Percentiles rank a stretch among this genome's conserved stretches.
phyloP scores from a whole-genome alignment of 2,113 vertebrate genomes.

The Ellobius talpinus region DNA sequence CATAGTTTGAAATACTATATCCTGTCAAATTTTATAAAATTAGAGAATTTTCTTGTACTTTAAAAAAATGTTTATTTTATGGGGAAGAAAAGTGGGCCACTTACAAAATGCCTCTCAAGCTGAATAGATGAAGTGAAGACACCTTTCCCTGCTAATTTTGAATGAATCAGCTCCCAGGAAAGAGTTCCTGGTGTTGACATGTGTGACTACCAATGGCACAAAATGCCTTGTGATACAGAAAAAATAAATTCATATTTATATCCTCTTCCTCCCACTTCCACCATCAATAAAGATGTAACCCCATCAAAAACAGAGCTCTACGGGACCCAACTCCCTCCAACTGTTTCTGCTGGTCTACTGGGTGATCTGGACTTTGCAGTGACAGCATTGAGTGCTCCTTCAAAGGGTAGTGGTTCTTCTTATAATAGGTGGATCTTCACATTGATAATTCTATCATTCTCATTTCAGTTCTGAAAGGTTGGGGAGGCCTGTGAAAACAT shows the following conservation, averaged over 20 bases:
- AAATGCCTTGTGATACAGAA: neutral
- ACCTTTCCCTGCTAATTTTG: neutral
- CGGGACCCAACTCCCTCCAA: neutral
- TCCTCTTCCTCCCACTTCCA: neutral
- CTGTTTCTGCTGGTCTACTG: neutral
- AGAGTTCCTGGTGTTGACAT: neutral
- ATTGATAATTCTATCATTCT: neutral
- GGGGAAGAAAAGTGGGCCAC: neutral
- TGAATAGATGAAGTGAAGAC: neutral
- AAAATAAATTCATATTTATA: neutral
- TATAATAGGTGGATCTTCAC: too few species aligned
- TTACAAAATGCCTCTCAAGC: neutral
- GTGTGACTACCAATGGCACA: neutral
- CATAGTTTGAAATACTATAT: neutral
- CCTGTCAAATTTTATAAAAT: neutral
- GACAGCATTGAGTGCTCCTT: neutral
- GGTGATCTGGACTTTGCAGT: neutral
- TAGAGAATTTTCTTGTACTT: neutral
- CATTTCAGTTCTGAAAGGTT: neutral
- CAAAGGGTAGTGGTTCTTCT: neutral
- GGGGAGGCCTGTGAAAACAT: too few species aligned
- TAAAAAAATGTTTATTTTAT: neutral
- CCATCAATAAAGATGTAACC: too few species aligned
- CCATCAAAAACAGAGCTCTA: neutral
- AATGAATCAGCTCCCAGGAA: neutral